Evolutionary conservation across 1,140 invertebrate genomes (phyloP).

Genomic region (Tetramorium simillimum): DNA sequence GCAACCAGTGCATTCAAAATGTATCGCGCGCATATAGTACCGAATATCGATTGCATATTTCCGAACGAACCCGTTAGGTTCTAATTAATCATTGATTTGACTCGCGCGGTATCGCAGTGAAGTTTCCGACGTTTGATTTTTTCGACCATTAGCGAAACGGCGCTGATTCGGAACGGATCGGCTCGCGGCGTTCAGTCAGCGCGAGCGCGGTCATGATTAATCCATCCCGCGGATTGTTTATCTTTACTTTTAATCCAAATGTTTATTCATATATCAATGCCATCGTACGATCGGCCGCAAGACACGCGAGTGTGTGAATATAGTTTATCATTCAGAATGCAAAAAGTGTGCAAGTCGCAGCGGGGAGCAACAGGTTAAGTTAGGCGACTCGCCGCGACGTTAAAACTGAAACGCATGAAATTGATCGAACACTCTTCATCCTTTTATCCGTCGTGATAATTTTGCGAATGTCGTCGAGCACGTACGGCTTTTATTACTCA

Average conservation of each 20-base stretch:
- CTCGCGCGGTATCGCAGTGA: not conserved
- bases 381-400: not conserved
- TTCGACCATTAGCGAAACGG: not conserved
- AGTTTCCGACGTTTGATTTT: not conserved
- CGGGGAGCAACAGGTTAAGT: not conserved
- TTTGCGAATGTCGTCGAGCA: not conserved
- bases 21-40: not conserved
- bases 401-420: not conserved
- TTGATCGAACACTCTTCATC: no score
- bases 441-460: not conserved
- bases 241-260: not conserved
- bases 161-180: not conserved
- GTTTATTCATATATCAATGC: not conserved
- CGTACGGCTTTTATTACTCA: no score
- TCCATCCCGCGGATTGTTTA: not conserved
- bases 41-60: not conserved
- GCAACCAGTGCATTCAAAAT: not conserved
- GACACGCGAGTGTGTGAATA: not conserved
- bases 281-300: not conserved
- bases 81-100: constrained; percentile 5
- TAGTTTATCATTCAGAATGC: not conserved
- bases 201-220: not conserved
- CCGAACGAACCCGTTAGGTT: not conserved
- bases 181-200: not conserved
- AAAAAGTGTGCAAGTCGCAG: not conserved